Base-by-base conservation (phyloP, 2,113 vertebrate genomes). In the Lota lota region DNA sequence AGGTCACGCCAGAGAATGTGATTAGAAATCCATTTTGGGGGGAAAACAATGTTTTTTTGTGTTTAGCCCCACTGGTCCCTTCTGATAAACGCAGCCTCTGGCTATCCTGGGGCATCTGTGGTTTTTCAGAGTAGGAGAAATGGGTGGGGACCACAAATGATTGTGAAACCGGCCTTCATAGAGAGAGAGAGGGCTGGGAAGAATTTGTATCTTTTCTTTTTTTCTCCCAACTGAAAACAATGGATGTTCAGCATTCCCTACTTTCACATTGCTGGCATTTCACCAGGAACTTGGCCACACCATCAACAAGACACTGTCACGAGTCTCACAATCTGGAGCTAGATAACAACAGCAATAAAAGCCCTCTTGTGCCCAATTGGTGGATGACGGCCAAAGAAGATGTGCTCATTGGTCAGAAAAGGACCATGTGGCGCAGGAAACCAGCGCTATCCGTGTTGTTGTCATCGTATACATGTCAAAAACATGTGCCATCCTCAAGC, bases 251-350 rank as follows among this genome's bases (percentile, higher is more conserved):
- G 66, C 5, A 12, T 71, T 66, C 71, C 68, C 75, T 47, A 65
- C 67, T 18, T 71, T 73, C 69, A 63, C 19, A 70, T 62, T 76
- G 33, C 28, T 72, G 78, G 83, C 75, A 77, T 84, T 85, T 88
- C 82, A 79, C 66, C 79, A 84, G 84, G 83, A 86, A 81, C 76
- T 74, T 76, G 74, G 81, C 71, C 72, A 77, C 83, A 79, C 62
- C 70, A 70, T 83, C 78, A 83, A 81, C 88, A 81, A 75, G 84
- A 74, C 36, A n/a, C 12, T 2, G 73, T 36, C 58, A 54, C 59
- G 66, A 64, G 15, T 28, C 61, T 58, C 47, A 16, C 1, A 47
- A 5, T 12, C 36, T 53, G 63, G 21, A 20, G 8, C 12, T 1
- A 40, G 62, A 16, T 40, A 24, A 33, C n/a, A n/a, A 7, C n/a